Base-by-base conservation (phyloP, 2,797 vertebrate genomes). In the Eospalax fontanierii region DNA sequence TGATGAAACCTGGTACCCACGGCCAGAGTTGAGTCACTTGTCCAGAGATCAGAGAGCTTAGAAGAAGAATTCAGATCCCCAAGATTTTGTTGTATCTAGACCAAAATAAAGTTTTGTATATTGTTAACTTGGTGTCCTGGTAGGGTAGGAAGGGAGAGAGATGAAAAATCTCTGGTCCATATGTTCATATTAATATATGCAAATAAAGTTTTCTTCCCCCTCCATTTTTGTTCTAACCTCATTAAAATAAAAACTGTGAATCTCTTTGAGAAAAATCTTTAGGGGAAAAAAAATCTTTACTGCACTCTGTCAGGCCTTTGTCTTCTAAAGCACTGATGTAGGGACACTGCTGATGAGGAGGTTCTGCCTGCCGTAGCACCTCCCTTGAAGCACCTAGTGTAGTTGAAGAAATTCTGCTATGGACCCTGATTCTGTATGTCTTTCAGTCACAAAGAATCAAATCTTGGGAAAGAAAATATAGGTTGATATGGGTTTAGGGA, bases 391-490 rank as follows among this genome's bases (percentile, higher is more conserved):
- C n/a, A 68, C 70, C 50, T 78, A 78, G 59, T 40, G 26, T 40
- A 18, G 14, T 24, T 87, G 26, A 24, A 18, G n/a, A 75, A 75
- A 79, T 14, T 68, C 50, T 81, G 33, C n/a, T 81, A 24, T 85
- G 22, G 89, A 83, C 35, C 30, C 21, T 73, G 61, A 87, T 74
- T 63, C 50, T 15, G 4, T 79, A 61, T 28, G 40, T 89, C 54
- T 87, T 91, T 88, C 33, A 30, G 82, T 89, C 35, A 91, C 90
- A 90, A 94, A 91, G 19, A 10, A 70, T 33, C 38, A 89, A 94
- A 57, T 87, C 54, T n/a, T 81, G 8, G 8, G n/a, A 88, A 82
- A 73, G 12, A 57, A 74, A 61, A 59, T 18, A 81, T 61, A 76
- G 4, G 9, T 38, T 70, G 38, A 74, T 57, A 43, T 0, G 21